phyloP scores from a whole-genome alignment of 2,888 invertebrate species.

The Campaea margaritaria region DNA sequence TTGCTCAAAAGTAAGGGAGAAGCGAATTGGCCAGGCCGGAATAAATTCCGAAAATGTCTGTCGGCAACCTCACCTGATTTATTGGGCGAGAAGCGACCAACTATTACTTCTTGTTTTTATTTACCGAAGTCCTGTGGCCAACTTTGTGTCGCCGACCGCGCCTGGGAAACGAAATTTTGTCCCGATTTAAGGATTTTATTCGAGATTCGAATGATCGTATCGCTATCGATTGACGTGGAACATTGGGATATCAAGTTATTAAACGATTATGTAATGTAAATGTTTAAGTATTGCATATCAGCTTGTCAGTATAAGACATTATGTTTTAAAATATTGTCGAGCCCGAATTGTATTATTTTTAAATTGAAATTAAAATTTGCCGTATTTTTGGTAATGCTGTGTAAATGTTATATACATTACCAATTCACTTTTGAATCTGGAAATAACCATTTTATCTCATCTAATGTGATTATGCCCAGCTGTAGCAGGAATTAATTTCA shows the following conservation, averaged over 20 bases:
- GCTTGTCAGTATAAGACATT: conserved; percentile 15
- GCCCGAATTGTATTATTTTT: conserved; percentile 12
- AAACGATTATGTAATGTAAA: conserved; percentile 27
- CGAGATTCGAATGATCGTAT: conserved; percentile 33
- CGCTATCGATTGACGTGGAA: conserved; percentile 33
- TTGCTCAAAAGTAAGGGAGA: conserved; percentile 41
- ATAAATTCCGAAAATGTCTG: conserved; percentile 79
- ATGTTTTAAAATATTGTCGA: conserved; percentile 9
- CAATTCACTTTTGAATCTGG: not conserved
- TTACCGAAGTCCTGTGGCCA: conserved; percentile 60
- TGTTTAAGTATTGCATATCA: conserved; percentile 23
- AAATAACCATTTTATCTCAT: conserved; percentile 1
- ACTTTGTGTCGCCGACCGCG: conserved; percentile 66
- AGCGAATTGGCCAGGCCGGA: conserved; percentile 54
- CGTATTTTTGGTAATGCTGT: not conserved
- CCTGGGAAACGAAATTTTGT: conserved; percentile 58
- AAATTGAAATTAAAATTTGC: conserved; percentile 7
- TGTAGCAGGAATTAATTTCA: not conserved
- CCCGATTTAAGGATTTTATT: conserved; percentile 41
- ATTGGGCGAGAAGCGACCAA: conserved; percentile 73
- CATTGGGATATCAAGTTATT: conserved; percentile 28
- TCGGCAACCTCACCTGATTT: conserved; percentile 72
- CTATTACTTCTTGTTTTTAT: conserved; percentile 77
- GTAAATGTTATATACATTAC: conserved; percentile 1
- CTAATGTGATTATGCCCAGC: not conserved